A percentile compares a stretch with the other conserved stretches of the same genome.
Evolutionary conservation across 2,113 vertebrate genomes (phyloP).

Genomic region (Amblyornis subalaris): DNA sequence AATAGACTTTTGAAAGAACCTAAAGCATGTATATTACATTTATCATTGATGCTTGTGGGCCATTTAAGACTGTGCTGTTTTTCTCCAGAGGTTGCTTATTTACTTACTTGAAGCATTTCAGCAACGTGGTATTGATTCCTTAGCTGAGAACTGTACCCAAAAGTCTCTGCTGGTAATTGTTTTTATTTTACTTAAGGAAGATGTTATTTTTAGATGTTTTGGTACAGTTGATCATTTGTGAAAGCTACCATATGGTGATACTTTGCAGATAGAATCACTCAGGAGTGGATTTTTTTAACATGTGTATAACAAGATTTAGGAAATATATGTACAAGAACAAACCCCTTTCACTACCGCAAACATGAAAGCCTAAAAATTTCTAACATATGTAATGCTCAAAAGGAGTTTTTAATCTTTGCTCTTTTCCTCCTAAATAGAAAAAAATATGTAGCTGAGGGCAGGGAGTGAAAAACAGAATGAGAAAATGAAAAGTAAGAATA

Average conservation of each 20-base stretch:
- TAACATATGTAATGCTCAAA: background rate
- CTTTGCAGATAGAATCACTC: conserved; percentile 38
- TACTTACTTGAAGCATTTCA: background rate
- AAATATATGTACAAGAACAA: background rate
- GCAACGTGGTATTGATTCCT: background rate
- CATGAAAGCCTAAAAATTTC: background rate
- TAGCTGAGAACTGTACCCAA: background rate
- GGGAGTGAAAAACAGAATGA: background rate
- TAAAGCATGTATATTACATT: conserved; percentile 10
- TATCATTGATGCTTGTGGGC: background rate
- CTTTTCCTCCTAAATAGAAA: background rate
- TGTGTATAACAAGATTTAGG: background rate
- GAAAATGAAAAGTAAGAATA: background rate
- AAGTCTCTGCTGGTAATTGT: conserved; percentile 46
- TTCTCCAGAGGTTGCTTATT: background rate
- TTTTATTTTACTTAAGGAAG: conserved; percentile 54
- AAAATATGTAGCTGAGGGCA: background rate
- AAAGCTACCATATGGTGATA: conserved; percentile 52
- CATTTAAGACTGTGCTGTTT: background rate
- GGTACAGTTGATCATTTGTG: conserved; percentile 62
- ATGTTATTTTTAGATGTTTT: conserved; percentile 66
- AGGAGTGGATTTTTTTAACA: background rate
- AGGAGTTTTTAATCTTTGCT: background rate
- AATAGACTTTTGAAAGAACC: conserved; percentile 36
- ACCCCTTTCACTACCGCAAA: background rate